phyloP scores from a whole-genome alignment of 2,113 vertebrate species.

The Rhabdomys dilectus region DNA sequence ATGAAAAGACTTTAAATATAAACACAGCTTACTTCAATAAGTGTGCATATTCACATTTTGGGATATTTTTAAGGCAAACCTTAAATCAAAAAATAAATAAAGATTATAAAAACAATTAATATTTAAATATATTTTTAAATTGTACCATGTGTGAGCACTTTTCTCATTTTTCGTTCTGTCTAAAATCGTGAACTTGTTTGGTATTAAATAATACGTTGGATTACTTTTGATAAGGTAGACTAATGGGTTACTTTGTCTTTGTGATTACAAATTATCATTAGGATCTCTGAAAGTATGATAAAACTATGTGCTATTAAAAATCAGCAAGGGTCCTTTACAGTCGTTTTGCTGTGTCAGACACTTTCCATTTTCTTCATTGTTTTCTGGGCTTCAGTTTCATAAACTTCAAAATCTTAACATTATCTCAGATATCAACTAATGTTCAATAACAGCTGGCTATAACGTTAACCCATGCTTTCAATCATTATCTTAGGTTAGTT shows the following conservation, averaged over 20 bases:
- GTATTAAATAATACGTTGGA: background rate
- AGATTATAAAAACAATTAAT: too few species aligned
- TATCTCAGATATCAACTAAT: background rate
- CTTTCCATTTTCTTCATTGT: background rate
- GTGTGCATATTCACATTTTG: too few species aligned
- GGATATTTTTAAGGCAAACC: too few species aligned
- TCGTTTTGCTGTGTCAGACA: background rate
- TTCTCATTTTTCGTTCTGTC: too few species aligned
- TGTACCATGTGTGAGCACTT: too few species aligned
- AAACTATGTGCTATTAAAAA: background rate
- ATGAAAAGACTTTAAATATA: too few species aligned
- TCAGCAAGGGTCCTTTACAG: background rate
- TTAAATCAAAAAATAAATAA: too few species aligned
- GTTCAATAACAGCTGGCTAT: background rate
- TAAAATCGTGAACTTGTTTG: too few species aligned
- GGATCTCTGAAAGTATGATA: background rate
- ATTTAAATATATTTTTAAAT: too few species aligned
- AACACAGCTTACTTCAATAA: too few species aligned
- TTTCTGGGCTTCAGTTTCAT: background rate
- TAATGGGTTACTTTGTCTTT: background rate
- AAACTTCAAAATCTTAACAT: background rate
- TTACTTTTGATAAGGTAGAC: background rate
- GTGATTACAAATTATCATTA: background rate
- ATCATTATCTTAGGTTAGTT: background rate
- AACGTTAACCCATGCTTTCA: background rate